These are phyloP conservation scores for Gymnoscopelus microlampas DNA, from an alignment of 2,797 vertebrate species.

Conservation along the genomic window DNA sequence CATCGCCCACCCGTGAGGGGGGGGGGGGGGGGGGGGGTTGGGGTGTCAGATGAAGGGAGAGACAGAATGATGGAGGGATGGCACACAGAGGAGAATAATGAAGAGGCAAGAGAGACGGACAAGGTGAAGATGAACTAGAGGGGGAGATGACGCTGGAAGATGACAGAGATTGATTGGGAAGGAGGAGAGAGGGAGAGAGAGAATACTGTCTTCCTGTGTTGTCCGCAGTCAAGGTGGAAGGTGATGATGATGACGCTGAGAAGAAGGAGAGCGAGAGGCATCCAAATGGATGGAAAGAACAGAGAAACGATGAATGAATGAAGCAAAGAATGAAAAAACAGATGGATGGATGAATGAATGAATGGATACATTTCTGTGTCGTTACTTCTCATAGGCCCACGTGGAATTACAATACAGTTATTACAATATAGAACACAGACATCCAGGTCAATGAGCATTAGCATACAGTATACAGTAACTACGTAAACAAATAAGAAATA, in stretches of 20 bases:
- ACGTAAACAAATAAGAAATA: no score
- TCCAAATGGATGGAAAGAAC: neutral
- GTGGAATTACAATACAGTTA: no score
- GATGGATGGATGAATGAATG: neutral
- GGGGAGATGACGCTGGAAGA: neutral
- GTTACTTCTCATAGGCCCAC: no score
- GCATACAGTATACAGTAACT: no score
- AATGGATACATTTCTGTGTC: no score
- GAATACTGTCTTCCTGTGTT: no score
- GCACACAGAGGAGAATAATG: slow-evolving; percentile 23
- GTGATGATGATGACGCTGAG: neutral
- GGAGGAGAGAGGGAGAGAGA: slow-evolving; percentile 9
- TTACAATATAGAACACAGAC: no score
- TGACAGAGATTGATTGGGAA: slow-evolving; percentile 51
- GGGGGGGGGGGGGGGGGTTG: neutral
- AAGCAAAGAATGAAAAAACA: neutral
- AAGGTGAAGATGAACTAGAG: slow-evolving; percentile 39
- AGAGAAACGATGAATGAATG: neutral
- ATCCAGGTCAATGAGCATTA: no score
- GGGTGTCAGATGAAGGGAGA: slow-evolving; percentile 38
- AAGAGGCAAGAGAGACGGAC: slow-evolving; percentile 26
- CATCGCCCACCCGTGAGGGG: no score
- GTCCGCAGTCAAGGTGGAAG: neutral
- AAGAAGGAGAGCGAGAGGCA: neutral
- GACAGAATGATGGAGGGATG: slow-evolving; percentile 44